These are phyloP conservation scores for Microcebus jonahi DNA, from an alignment of 2,113 vertebrate genomes.

Conservation along the genomic window DNA sequence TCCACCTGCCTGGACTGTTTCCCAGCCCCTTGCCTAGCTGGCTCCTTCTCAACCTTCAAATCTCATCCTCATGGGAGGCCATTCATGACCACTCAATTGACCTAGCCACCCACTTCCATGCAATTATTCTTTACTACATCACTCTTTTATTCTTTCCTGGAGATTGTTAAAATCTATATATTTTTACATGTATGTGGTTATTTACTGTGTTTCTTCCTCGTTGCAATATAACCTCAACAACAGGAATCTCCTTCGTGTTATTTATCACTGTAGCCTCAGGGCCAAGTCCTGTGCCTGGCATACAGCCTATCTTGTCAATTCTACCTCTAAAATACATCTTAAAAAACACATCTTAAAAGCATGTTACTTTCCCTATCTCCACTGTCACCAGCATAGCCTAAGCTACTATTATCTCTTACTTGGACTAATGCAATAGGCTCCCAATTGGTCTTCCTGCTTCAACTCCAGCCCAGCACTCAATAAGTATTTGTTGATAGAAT, in stretches of 20 bases:
- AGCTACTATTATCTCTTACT: background rate
- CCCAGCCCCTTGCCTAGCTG: background rate
- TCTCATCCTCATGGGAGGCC: background rate
- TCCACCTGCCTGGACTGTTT: background rate
- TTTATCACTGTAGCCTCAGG: background rate
- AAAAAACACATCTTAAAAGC: background rate
- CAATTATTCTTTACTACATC: background rate
- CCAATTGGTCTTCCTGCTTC: background rate
- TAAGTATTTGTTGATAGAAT: conserved; percentile 9
- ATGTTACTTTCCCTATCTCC: background rate
- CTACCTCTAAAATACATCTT: background rate
- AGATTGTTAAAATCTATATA: background rate
- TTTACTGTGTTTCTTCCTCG: background rate
- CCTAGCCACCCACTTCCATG: background rate
- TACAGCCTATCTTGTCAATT: background rate
- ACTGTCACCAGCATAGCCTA: background rate
- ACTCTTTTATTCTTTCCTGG: background rate
- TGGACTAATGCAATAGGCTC: background rate
- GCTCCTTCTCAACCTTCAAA: background rate
- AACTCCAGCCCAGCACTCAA: background rate
- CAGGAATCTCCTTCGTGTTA: conserved; percentile 15
- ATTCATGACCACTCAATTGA: background rate
- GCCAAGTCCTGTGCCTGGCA: background rate
- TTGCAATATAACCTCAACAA: background rate
- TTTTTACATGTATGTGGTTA: background rate